Evolutionary conservation across 2,113 vertebrate genomes (phyloP).

Genomic region (Coracopsis vasa): DNA sequence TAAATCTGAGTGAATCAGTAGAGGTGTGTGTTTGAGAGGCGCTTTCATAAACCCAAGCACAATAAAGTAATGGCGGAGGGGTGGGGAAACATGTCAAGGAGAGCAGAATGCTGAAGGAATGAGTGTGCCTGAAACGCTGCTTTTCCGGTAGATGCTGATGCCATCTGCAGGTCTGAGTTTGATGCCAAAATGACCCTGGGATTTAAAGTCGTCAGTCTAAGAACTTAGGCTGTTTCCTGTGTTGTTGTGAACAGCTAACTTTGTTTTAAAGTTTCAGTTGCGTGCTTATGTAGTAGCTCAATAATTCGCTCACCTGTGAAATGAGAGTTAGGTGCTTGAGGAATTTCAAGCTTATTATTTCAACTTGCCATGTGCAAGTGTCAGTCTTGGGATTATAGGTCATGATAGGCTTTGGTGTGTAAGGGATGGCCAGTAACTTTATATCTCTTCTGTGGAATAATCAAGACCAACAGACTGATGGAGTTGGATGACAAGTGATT

Average conservation of each 20-base stretch:
- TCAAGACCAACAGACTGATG: not conserved
- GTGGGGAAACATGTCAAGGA: not conserved
- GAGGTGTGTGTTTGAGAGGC: not conserved
- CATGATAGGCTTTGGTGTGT: not conserved
- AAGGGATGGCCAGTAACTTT: not conserved
- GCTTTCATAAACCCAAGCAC: not conserved
- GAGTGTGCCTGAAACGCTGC: not conserved
- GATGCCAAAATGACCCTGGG: not conserved
- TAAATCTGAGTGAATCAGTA: rapidly evolving
- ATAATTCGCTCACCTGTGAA: not conserved
- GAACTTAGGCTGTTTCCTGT: not conserved
- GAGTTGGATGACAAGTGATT: not conserved
- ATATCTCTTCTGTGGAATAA: not conserved
- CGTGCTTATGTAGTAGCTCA: not conserved
- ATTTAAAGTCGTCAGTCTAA: not conserved
- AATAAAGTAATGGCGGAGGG: not conserved
- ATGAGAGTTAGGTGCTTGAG: not conserved
- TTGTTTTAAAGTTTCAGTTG: not conserved
- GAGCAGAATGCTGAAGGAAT: not conserved
- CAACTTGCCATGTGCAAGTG: not conserved
- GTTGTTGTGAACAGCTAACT: not conserved
- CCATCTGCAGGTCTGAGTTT: conserved; percentile 45
- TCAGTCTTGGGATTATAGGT: not conserved
- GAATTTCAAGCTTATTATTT: not conserved
- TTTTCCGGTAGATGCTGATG: conserved; percentile 35